Percentiles rank a stretch among this genome's conserved stretches.
These are phyloP conservation scores for Drosophila lini DNA, from an alignment of 1,140 invertebrate species.

Conservation along the genomic window DNA sequence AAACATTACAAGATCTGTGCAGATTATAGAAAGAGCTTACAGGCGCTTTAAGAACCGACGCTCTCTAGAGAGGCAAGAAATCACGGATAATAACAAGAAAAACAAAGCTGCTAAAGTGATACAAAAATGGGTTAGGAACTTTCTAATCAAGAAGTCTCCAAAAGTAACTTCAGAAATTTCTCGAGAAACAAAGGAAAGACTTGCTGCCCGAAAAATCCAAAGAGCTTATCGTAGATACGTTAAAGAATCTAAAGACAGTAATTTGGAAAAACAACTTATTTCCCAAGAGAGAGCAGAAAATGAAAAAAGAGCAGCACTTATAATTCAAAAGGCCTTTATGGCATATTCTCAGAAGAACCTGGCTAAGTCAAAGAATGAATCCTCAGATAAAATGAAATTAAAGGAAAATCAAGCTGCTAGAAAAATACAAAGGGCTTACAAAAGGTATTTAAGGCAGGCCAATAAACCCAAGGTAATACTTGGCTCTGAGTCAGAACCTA, in stretches of 20 bases:
- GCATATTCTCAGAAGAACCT: constrained; percentile 7
- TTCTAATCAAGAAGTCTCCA: neutral
- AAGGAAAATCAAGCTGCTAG: constrained; percentile 4
- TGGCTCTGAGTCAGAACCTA: too few relatives aligned
- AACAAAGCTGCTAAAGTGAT: constrained; percentile 20
- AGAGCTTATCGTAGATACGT: constrained; percentile 30
- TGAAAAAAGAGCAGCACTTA: constrained; percentile 7
- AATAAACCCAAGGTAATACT: neutral
- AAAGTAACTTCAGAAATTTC: neutral
- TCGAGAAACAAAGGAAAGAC: neutral
- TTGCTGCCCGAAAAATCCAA: constrained; percentile 58
- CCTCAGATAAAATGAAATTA: neutral
- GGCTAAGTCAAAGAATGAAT: neutral
- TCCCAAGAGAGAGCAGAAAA: neutral
- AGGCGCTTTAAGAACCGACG: constrained; percentile 4
- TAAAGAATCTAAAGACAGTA: neutral
- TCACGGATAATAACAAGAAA: neutral
- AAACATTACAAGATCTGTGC: constrained; percentile 19
- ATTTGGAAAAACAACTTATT: neutral
- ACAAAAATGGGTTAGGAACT: constrained; percentile 20
- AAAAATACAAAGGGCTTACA: constrained; percentile 36
- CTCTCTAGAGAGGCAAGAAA: neutral
- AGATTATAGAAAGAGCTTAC: constrained; percentile 51
- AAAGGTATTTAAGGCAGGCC: constrained; percentile 1
- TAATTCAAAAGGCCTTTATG: constrained; percentile 38